These are phyloP conservation scores for Apotomis turbidana DNA, from an alignment of 2,888 invertebrate species.

Conservation along the genomic window DNA sequence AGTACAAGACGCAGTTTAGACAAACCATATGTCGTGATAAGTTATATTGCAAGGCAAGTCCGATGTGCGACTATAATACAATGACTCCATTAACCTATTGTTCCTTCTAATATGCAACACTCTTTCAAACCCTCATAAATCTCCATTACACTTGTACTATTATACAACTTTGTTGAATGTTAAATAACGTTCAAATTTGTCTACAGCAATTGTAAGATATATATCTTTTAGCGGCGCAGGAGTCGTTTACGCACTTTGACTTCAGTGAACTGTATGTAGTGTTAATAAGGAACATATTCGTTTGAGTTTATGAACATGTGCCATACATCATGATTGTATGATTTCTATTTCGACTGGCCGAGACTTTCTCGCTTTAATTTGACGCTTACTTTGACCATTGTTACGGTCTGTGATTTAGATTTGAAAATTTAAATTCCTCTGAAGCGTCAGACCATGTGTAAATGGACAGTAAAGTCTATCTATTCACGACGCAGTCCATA, in stretches of 20 bases:
- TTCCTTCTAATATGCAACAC: constrained; percentile 14
- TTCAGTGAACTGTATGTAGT: constrained; percentile 9
- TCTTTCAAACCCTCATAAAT: not conserved
- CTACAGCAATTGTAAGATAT: not conserved
- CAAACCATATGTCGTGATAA: not conserved
- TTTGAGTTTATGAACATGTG: constrained; percentile 15
- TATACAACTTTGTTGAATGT: not conserved
- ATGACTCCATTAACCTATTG: constrained; percentile 40
- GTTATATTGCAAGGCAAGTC: constrained; percentile 7
- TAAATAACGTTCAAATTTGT: constrained; percentile 2
- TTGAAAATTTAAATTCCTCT: not conserved
- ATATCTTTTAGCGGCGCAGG: not conserved
- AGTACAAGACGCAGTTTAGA: too few relatives aligned
- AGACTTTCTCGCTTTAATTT: constrained; percentile 35
- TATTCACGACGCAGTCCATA: too few relatives aligned
- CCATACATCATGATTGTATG: constrained; percentile 21
- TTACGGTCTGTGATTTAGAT: constrained; percentile 5
- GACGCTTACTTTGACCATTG: constrained; percentile 1
- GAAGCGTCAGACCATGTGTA: too few relatives aligned
- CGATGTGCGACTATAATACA: constrained; percentile 29
- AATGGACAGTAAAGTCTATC: too few relatives aligned
- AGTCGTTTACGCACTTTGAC: constrained; percentile 14
- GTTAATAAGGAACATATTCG: constrained; percentile 15
- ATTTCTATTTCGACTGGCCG: constrained; percentile 35
- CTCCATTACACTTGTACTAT: too few relatives aligned